A percentile compares a stretch with the other conserved stretches of the same genome.
Conservation (phyloP, 2,113 vertebrate species). For the Vombatus ursinus region DNA sequence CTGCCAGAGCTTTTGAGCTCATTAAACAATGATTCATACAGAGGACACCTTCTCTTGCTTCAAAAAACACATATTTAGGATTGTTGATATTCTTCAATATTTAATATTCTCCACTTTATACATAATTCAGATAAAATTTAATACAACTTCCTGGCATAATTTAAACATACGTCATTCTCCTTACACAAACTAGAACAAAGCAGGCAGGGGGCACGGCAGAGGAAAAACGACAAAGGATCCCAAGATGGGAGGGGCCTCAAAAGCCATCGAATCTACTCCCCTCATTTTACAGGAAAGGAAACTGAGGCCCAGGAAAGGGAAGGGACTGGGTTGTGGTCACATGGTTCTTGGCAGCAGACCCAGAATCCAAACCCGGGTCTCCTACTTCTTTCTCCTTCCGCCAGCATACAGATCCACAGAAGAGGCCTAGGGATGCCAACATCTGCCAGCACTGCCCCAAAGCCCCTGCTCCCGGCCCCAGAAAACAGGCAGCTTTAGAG, state of each 20-base stretch:
- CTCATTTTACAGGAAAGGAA: not conserved
- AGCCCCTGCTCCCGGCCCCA: too few species aligned
- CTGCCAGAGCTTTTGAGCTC: constrained; percentile 25
- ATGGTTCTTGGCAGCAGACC: not conserved
- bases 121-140: constrained; percentile 56
- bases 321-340: not conserved
- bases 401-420: not conserved
- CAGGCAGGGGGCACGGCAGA: not conserved
- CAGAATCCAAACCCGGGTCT: too few species aligned
- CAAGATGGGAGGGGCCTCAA: not conserved
- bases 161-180: constrained; percentile 37
- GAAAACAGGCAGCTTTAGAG: too few species aligned
- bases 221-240: not conserved
- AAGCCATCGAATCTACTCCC: not conserved
- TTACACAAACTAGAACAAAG: constrained; percentile 24
- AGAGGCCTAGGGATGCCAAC: not conserved
- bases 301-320: not conserved
- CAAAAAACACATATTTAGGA: constrained; percentile 52
- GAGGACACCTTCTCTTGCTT: constrained; percentile 22
- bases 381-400: not conserved
- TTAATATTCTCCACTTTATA: constrained; percentile 50
- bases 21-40: constrained; percentile 56
- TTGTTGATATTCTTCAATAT: constrained; percentile 60
- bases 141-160: constrained; percentile 31
- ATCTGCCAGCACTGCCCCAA: not conserved